These are phyloP conservation scores for Bombus sylvicola DNA, from an alignment of 1,140 invertebrate genomes.

Conservation along the genomic window DNA sequence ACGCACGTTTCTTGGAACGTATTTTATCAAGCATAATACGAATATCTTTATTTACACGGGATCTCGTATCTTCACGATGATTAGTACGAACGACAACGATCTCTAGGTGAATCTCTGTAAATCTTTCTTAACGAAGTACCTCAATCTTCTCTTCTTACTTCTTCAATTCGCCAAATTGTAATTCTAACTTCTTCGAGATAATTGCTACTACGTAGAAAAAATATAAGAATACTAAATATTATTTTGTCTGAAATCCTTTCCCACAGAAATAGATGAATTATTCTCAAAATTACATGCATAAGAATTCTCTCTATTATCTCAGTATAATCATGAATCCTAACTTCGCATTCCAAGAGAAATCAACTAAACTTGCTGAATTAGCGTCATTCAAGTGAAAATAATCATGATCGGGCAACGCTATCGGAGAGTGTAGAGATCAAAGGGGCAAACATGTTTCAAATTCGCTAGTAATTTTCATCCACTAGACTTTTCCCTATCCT, in stretches of 20 bases:
- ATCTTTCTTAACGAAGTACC: background rate
- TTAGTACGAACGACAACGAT: background rate
- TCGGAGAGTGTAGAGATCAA: background rate
- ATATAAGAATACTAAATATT: background rate
- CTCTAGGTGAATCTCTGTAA: background rate
- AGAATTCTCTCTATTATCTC: background rate
- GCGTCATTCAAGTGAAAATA: background rate
- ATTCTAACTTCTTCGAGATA: background rate
- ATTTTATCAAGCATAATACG: background rate
- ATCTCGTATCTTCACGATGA: background rate
- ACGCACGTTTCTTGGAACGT: background rate
- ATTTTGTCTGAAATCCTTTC: background rate
- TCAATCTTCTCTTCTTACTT: background rate
- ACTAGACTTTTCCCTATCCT: background rate
- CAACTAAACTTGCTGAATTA: background rate
- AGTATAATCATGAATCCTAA: background rate
- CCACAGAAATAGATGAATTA: background rate
- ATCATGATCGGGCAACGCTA: background rate
- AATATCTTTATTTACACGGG: background rate
- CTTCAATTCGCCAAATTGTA: background rate
- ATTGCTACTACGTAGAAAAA: background rate
- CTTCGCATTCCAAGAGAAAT: background rate
- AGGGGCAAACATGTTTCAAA: background rate
- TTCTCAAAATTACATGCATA: background rate
- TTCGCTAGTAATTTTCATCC: constrained; percentile 26